phyloP scores from a whole-genome alignment of 2,888 invertebrate genomes.

The Tromatobia lineatoria region DNA sequence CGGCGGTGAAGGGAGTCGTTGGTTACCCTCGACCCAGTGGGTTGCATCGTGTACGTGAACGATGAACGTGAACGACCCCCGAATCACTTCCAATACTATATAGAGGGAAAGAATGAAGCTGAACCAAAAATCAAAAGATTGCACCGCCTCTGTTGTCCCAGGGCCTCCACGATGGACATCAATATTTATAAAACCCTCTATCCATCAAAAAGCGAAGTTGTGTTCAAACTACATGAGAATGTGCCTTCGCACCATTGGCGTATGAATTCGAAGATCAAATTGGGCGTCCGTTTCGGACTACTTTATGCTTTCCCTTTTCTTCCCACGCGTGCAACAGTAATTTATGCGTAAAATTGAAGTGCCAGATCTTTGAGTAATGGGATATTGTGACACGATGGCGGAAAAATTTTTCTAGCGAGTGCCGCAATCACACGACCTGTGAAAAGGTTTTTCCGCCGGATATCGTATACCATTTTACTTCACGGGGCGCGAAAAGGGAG shows the following conservation, averaged over 20 bases:
- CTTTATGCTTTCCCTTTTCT: not conserved
- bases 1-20: constrained; percentile 71
- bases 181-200: constrained; percentile 75
- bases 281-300: constrained; percentile 29
- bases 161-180: constrained; percentile 57
- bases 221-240: constrained; percentile 32
- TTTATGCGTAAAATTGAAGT: too few species aligned
- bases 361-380: too few species aligned
- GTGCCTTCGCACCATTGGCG: constrained; percentile 38
- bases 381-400: too few species aligned
- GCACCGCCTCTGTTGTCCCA: constrained; percentile 42
- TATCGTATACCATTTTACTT: too few species aligned
- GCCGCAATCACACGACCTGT: too few species aligned
- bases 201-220: constrained; percentile 69
- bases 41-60: constrained; percentile 51
- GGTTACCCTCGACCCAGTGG: constrained; percentile 65
- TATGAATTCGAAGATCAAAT: constrained; percentile 56
- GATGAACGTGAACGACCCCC: constrained; percentile 48
- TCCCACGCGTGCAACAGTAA: not conserved
- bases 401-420: too few species aligned
- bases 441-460: too few species aligned
- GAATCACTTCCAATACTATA: constrained; percentile 44
- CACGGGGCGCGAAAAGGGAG: too few species aligned
- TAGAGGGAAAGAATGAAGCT: constrained; percentile 13
- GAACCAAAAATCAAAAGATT: constrained; percentile 52